Base-by-base conservation (phyloP, 1,140 invertebrate genomes). In the Papilio dardanus region DNA sequence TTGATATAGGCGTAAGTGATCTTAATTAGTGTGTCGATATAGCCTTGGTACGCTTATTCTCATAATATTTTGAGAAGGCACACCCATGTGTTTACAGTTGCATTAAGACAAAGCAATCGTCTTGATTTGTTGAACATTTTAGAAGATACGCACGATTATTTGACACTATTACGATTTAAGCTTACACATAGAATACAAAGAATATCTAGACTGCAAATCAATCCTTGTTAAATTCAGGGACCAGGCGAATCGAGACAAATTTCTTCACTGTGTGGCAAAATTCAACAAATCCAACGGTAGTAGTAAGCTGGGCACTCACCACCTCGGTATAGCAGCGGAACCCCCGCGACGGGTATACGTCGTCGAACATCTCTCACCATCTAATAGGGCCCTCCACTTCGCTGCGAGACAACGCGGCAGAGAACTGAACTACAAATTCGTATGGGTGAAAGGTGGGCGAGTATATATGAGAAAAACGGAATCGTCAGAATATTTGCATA, bases 391-490 rank as follows among this genome's bases (percentile, higher is more conserved):
- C 24, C 16, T 84, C 14, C 83, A 82, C 65, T 77, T 74, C 12
- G 3, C 24, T 2, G 50, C 79, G 3, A 77, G 79, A 33, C 6
- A 10, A 3, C 50, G 10, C 0, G 79, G 79, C 1, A 79, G 77
- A 12, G 76, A 79, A 46, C 73, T 77, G 10, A 65, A 74, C 16
- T 83, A 77, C 30, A 81, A 84, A 75, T 83, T 65, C 19, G 80
- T 83, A 0, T 84, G 79, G 83, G 30, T 79, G 0, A 67, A 75
- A 73, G 76, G 77, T 33, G 74, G 78, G 10, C 65, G 77, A 14
- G 58, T 82, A 3, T 82, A 76, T 35, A 42, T 84, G 14, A 71
- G 79, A 10, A 84, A 81, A 76, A 46, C 46, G 42, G 81, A 82
- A 37, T 66, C 19, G 0, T 77, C 76, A 3, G 65, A 71, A n/a